Conservation (phyloP, 2,113 vertebrate species). For the Baryphthengus martii region DNA sequence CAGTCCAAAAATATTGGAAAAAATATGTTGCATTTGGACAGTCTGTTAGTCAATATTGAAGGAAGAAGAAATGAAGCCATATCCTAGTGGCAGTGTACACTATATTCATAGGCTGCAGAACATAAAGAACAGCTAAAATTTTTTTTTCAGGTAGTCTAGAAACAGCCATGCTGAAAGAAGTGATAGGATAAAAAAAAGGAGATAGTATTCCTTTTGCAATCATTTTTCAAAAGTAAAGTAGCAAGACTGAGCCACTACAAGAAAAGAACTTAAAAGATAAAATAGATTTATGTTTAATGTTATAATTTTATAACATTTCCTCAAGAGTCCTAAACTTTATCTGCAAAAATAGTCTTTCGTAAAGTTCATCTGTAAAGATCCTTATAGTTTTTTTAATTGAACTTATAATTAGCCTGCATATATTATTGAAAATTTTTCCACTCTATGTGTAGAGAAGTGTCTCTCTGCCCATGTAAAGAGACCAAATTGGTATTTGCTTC, state of each 20-base stretch:
- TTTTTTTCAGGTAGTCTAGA: not conserved
- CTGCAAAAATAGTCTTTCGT: not conserved
- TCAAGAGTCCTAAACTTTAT: not conserved
- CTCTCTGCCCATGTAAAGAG: conserved; percentile 1
- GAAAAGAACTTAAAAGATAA: not conserved
- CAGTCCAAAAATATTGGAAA: not conserved
- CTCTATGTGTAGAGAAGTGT: conserved; percentile 5
- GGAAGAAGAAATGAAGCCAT: not conserved
- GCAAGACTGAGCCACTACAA: not conserved
- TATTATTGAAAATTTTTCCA: conserved; percentile 43
- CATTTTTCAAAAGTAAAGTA: not conserved
- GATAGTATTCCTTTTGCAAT: not conserved
- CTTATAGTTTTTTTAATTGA: conserved; percentile 21
- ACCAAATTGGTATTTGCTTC: conserved; percentile 47
- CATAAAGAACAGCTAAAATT: not conserved
- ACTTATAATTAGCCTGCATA: conserved; percentile 50
- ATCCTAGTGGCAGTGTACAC: not conserved
- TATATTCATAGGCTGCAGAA: not conserved
- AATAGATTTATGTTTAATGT: not conserved
- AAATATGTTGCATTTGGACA: not conserved
- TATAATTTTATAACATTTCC: not conserved
- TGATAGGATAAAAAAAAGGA: not conserved
- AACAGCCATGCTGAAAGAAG: not conserved
- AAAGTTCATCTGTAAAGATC: conserved; percentile 20
- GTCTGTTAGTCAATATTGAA: not conserved